phyloP scores from a whole-genome alignment of 2,888 invertebrate species.

The Ochropacha duplaris region DNA sequence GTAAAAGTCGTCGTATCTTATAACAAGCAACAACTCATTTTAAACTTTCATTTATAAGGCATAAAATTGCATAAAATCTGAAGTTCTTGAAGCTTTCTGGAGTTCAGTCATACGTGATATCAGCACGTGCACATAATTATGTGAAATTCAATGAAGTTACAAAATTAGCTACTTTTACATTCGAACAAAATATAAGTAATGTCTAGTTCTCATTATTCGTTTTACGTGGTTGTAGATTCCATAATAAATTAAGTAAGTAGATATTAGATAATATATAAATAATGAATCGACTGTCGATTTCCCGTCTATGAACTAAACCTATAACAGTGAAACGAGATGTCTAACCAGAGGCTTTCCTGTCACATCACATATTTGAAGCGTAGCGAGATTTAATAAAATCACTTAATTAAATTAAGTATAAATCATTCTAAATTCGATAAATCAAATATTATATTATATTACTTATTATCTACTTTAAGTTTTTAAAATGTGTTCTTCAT shows the following conservation, averaged over 20 bases:
- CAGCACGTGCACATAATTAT: neutral
- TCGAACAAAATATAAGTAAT: slow-evolving; percentile 21
- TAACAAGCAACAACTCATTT: neutral
- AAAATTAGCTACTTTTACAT: slow-evolving; percentile 6
- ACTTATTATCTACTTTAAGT: slow-evolving; percentile 36
- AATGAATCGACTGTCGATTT: slow-evolving; percentile 38
- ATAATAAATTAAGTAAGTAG: slow-evolving; percentile 45
- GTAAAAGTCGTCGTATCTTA: too few species aligned
- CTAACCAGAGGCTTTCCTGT: slow-evolving; percentile 9
- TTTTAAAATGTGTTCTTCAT: slow-evolving; percentile 45
- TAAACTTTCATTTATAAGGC: neutral
- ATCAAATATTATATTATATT: slow-evolving; percentile 35
- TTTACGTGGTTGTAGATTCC: slow-evolving; percentile 42
- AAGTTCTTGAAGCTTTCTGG: neutral
- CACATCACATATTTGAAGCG: slow-evolving; percentile 8
- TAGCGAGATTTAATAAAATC: slow-evolving; percentile 29
- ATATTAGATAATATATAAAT: slow-evolving; percentile 30
- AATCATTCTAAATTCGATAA: slow-evolving; percentile 58
- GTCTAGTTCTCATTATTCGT: slow-evolving; percentile 28
- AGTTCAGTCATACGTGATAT: neutral
- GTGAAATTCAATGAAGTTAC: neutral
- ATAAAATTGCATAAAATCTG: neutral
- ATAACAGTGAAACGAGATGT: slow-evolving; percentile 5
- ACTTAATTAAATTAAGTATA: slow-evolving; percentile 75
- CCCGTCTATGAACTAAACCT: slow-evolving; percentile 28